These are phyloP conservation scores for Meiosimyza platycephala DNA, from an alignment of 2,888 invertebrate genomes.

Conservation along the genomic window DNA sequence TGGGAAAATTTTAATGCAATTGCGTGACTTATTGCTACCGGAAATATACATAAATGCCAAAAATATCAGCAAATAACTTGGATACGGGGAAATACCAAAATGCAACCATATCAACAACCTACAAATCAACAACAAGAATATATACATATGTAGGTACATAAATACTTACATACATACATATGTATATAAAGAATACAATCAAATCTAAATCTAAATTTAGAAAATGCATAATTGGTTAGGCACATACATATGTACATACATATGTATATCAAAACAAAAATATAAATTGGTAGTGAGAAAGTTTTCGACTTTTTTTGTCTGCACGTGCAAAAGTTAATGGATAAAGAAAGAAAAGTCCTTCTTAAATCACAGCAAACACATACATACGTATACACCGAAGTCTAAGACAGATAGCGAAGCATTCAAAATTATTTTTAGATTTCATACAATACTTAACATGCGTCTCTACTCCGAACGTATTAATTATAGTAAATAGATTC, in stretches of 20 bases:
- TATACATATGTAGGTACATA: too few species aligned
- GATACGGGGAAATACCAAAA: neutral
- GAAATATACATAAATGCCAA: neutral
- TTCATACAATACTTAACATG: too few species aligned
- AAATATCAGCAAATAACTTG: conserved; percentile 3
- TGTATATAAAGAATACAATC: conserved; percentile 38
- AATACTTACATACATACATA: too few species aligned
- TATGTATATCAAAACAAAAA: neutral
- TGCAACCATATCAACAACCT: conserved; percentile 65
- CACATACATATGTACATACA: too few species aligned
- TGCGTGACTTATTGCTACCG: conserved; percentile 36
- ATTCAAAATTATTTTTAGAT: too few species aligned
- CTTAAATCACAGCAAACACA: too few species aligned
- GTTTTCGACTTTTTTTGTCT: conserved; percentile 14
- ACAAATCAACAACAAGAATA: conserved; percentile 45
- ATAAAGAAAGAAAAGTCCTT: too few species aligned
- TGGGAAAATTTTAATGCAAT: conserved; percentile 31
- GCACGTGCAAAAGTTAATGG: conserved; percentile 22
- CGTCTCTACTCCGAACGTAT: too few species aligned
- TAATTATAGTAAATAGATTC: too few species aligned
- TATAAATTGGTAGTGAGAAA: neutral
- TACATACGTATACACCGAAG: too few species aligned
- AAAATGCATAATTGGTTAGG: neutral
- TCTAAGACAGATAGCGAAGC: too few species aligned
- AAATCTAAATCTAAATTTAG: conserved; percentile 20